Conservation (phyloP, 2,797 vertebrate genomes). For the Eulemur albifrons region DNA sequence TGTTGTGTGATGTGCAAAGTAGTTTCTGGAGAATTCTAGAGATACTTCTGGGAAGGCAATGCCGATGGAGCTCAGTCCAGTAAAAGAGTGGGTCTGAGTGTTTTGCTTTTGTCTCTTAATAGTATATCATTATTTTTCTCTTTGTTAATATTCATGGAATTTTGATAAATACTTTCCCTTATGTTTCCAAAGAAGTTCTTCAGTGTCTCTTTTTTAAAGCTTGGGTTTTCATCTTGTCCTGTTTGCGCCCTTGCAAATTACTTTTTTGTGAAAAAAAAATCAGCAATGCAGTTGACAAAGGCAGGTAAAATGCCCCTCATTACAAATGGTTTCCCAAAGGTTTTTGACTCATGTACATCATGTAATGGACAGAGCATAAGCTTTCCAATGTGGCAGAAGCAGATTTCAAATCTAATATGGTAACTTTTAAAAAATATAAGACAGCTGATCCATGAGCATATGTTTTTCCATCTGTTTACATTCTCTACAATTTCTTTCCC, state of each 20-base stretch:
- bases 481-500: no score
- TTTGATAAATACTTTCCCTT: not conserved
- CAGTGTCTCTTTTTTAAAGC: not conserved
- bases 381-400: not conserved
- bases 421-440: not conserved
- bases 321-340: not conserved
- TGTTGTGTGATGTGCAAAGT: not conserved
- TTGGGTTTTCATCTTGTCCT: not conserved
- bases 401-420: not conserved
- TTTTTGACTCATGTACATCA: not conserved
- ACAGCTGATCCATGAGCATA: no score
- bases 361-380: not conserved
- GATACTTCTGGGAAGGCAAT: not conserved
- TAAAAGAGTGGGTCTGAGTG: not conserved
- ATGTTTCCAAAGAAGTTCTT: not conserved
- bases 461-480: no score
- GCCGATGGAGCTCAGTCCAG: not conserved
- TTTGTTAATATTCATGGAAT: conserved; percentile 4
- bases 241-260: not conserved
- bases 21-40: not conserved
- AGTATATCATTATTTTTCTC: not conserved
- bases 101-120: not conserved
- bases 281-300: not conserved
- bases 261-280: not conserved
- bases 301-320: not conserved